phyloP scores from a whole-genome alignment of 2,888 invertebrate species.

The Chymomyza amoena region DNA sequence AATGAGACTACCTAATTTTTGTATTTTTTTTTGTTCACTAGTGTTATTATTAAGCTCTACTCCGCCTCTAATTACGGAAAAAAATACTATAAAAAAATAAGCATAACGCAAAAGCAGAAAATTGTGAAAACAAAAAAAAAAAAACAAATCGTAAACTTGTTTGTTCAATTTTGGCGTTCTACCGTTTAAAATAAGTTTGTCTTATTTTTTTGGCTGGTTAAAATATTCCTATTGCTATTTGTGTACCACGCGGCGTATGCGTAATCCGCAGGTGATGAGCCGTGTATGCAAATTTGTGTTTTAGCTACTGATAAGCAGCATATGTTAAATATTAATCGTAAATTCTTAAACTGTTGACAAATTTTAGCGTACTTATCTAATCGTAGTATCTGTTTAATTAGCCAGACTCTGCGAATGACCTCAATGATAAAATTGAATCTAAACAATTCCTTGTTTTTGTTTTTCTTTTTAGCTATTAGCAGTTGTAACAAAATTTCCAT shows the following conservation, averaged over 20 bases:
- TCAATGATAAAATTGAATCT: not conserved
- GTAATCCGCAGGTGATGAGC: slow-evolving; percentile 37
- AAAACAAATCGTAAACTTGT: not conserved
- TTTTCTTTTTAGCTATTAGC: slow-evolving; percentile 7
- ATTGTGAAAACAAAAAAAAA: not conserved
- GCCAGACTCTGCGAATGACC: slow-evolving; percentile 12
- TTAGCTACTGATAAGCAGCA: not conserved
- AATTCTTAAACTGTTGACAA: slow-evolving; percentile 38
- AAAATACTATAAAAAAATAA: not conserved
- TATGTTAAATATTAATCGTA: too few relatives aligned
- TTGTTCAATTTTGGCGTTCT: not conserved
- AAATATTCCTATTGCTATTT: not conserved
- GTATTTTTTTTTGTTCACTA: too few relatives aligned
- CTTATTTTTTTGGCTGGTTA: not conserved
- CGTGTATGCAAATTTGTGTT: slow-evolving; percentile 4
- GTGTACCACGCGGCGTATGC: slow-evolving; percentile 25
- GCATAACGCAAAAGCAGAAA: not conserved
- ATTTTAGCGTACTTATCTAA: slow-evolving; percentile 43
- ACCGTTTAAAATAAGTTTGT: not conserved
- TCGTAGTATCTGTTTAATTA: slow-evolving; percentile 27
- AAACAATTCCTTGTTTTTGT: not conserved
- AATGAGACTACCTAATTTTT: too few relatives aligned
- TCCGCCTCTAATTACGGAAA: not conserved
- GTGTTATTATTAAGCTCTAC: not conserved
- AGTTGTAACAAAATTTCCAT: slow-evolving; percentile 26